These are phyloP conservation scores for Sinocyclocheilus rhinocerous DNA, from an alignment of 2,113 vertebrate genomes.

Conservation along the genomic window DNA sequence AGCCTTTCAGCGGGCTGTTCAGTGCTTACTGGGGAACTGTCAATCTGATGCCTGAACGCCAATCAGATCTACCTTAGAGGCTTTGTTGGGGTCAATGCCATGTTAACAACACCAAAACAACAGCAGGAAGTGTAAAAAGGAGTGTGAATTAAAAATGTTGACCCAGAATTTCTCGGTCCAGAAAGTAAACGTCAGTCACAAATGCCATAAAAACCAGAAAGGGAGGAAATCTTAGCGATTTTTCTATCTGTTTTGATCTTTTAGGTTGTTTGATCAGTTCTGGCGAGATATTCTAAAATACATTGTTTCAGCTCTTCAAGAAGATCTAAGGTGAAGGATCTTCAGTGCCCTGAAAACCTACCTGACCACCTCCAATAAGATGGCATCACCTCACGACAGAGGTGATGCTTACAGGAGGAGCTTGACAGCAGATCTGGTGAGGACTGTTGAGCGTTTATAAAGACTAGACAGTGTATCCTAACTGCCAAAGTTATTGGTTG, in stretches of 20 bases:
- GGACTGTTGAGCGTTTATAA: constrained; percentile 6
- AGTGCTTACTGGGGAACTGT: constrained; percentile 37
- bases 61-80: background rate
- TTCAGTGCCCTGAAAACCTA: background rate
- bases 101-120: background rate
- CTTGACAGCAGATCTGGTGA: background rate
- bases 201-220: background rate
- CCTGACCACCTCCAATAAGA: background rate
- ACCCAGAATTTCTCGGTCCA: background rate
- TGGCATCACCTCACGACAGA: background rate
- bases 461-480: background rate
- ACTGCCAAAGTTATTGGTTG: constrained; percentile 9
- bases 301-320: background rate
- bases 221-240: background rate
- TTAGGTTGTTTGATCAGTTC: constrained; percentile 25
- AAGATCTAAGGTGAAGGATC: background rate
- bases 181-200: background rate
- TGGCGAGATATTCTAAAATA: background rate
- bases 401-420: background rate
- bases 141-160: background rate
- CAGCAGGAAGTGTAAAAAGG: background rate
- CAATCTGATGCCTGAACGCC: constrained; percentile 5
- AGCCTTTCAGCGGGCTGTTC: background rate
- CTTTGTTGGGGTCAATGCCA: background rate
- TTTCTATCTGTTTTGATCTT: constrained; percentile 6